Evolutionary conservation across 2,113 vertebrate genomes (phyloP).

Genomic region (Falco punctatus): DNA sequence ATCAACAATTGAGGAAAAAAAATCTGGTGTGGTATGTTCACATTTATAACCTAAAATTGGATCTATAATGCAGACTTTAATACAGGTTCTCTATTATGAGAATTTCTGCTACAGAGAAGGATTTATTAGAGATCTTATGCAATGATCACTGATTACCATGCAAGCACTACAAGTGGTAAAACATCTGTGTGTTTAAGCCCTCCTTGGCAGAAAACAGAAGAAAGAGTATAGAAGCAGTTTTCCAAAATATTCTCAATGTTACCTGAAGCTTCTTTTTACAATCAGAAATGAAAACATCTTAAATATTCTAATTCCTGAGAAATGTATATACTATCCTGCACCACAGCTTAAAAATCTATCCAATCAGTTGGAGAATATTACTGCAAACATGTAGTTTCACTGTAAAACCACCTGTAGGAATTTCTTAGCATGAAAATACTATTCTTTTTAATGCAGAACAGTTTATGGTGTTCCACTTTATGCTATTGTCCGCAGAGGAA

Average conservation of each 20-base stretch:
- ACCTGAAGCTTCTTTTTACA: background rate
- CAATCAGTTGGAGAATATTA: background rate
- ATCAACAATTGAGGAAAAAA: background rate
- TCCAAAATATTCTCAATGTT: background rate
- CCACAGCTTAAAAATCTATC: background rate
- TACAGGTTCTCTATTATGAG: background rate
- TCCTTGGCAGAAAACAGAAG: background rate
- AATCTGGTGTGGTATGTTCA: background rate
- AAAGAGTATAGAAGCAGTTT: background rate
- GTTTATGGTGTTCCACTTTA: background rate
- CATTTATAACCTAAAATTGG: background rate
- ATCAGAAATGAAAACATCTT: background rate
- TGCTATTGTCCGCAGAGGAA: background rate
- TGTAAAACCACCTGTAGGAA: background rate
- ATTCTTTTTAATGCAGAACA: background rate
- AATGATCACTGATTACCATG: background rate
- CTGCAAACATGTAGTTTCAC: background rate
- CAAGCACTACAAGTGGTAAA: background rate
- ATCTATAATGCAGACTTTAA: background rate
- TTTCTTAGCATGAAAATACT: background rate
- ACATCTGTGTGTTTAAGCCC: background rate
- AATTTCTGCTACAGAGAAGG: background rate
- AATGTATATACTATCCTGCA: background rate
- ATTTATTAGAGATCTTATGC: background rate
- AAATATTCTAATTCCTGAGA: background rate